Conservation (phyloP, 2,113 vertebrate species). For the Alethe castanea region DNA sequence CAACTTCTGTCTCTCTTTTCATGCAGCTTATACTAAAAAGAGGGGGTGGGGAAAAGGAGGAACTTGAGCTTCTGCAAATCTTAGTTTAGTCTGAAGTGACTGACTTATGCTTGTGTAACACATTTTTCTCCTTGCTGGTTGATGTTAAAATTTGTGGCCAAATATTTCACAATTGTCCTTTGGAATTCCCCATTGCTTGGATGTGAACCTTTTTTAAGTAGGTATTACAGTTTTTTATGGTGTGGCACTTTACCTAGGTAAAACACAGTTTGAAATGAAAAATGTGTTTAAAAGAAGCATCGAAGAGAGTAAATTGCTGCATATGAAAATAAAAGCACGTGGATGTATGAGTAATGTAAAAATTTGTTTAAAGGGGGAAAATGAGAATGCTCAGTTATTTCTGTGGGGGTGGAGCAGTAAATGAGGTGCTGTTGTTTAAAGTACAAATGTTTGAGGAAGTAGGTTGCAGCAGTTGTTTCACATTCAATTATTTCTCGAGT, state of each 20-base stretch:
- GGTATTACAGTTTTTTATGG: not conserved
- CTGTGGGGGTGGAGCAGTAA: not conserved
- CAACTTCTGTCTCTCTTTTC: not conserved
- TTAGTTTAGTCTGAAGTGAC: not conserved
- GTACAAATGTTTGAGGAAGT: conserved; percentile 57
- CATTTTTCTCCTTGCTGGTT: not conserved
- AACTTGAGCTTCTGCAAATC: conserved; percentile 45
- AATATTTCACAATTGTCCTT: not conserved
- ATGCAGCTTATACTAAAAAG: not conserved
- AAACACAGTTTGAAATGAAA: not conserved
- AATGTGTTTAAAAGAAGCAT: not conserved
- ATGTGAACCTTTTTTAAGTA: not conserved
- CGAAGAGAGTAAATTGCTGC: not conserved
- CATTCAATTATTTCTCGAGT: conserved; percentile 6
- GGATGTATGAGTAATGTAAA: not conserved
- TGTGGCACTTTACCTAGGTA: not conserved
- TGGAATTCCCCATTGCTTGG: not conserved
- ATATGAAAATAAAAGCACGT: not conserved
- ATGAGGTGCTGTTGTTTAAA: not conserved
- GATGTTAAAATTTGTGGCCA: not conserved
- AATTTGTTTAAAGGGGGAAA: not conserved
- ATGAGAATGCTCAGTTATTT: not conserved
- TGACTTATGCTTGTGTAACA: not conserved
- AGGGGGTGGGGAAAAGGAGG: not conserved
- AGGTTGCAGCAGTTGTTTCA: conserved; percentile 10